Evolutionary conservation across 2,797 vertebrate genomes (phyloP), one percentile per base, ranked within the genome.

Genomic region (Rhinichthys osculus): DNA sequence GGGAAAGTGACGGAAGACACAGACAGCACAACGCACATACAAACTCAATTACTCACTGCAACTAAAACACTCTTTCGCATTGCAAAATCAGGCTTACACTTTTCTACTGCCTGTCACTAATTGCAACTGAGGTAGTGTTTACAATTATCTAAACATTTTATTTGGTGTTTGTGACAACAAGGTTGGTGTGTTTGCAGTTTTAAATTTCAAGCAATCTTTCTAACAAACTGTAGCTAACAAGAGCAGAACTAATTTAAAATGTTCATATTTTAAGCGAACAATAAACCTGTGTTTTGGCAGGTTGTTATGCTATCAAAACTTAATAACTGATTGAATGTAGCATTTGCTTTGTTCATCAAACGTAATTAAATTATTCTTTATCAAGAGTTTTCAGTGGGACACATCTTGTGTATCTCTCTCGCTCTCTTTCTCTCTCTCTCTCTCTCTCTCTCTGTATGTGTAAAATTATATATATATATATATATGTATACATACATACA

Each of bases 1-100:
- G 92, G 92, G 91, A 91, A 23, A n/a, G 64, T 74, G 72, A 67
- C 4, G 86, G 71, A 81, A 85, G 77, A 67, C 23, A 52, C 85
- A 88, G 81, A 88, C 86, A 81, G 82, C 91, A 90, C 84, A 92
- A 91, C 85, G 88, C 85, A 90, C 90, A 88, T 79, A 90, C 92
- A 91, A 90, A 92, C 89, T 93, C 91, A 93, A 86, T 89, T 59
- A 87, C 83, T 85, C 44, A 67, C 74, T 76, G 52, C 87, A 82
- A 70, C 88, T 88, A 89, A 89, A 86, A 90, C 84, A 89, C 86
- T 83, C 84, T 88, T 82, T 87, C 74, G 67, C 52, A 27, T 87
- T 82, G 52, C 88, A 80, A 78, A 84, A 67, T 40, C 77, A 81
- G 66, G 67, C 76, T 77, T 81, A 33, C 57, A 50, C n/a, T 27